Evolutionary conservation across 53 echinoderm and acorn worm genomes (phyloP), one percentile per base, ranked within the genome.

Genomic region (Crossaster papposus): DNA sequence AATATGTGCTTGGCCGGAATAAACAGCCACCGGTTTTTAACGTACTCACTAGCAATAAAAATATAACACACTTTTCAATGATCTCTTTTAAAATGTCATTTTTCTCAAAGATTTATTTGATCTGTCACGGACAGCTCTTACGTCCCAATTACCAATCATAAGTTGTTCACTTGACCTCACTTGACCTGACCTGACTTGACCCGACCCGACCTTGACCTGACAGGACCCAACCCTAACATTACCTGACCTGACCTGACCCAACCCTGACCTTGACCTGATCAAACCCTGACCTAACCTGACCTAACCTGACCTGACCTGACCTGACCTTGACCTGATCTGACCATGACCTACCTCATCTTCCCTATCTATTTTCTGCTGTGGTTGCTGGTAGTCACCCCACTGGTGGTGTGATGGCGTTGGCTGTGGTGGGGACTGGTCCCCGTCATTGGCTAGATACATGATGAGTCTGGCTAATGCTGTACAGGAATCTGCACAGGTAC

Each of bases 401-500:
- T 74, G 76, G 7, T 85, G 82, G n/a, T 83, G 83, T 34, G 65
- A n/a, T 2, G 65, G 12, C n/a, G 77, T n/a, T 11, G 55, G 77
- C 26, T 77, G 87, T 36, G 73, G 87, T 33, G 75, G 85, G 23
- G 77, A 58, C 18, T 87, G 87, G 74, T 98, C 98, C 23, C 98
- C 98, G 85, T 96, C 95, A 71, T 93, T 93, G 50, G 98, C 96
- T 22, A 98, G 90, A 90, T 98, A 98, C 36, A 96, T 79, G 35
- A 98, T 72, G 1, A 98, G 88, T 73, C 90, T 91, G 51, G 92
- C 89, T 58, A 98, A 92, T 51, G 95, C 93, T 74, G 93, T 94
- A 64, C 96, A 98, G 18, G 98, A 94, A 77, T 98, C 98, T 36
- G 96, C 95, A 93, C 98, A 98, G 23, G 98, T 98, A 28, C 96